Conservation (phyloP, 2,113 vertebrate genomes). For the Pitta sordida region DNA sequence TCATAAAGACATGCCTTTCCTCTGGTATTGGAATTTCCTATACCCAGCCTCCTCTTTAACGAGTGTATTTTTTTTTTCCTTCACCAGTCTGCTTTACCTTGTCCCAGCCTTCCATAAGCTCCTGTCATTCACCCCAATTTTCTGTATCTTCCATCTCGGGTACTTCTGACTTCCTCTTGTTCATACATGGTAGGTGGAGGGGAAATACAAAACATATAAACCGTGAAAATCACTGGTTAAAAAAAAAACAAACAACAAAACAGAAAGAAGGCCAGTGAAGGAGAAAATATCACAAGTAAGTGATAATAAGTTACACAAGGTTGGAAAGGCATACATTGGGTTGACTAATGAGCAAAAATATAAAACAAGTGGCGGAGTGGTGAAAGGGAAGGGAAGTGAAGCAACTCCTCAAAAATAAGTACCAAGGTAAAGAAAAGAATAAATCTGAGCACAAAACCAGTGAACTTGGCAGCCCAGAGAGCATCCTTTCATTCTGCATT, state of each 20-base stretch:
- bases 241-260: not conserved
- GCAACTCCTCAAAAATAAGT: fast-evolving
- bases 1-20: conserved; percentile 45
- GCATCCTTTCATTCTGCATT: not conserved
- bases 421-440: not conserved
- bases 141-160: not conserved
- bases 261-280: not conserved
- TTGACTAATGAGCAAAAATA: not conserved
- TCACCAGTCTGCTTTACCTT: not conserved
- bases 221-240: not conserved
- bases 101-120: not conserved
- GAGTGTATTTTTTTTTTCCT: not conserved
- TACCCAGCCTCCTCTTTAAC: not conserved
- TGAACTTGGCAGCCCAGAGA: not conserved
- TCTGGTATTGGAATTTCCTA: conserved; percentile 23
- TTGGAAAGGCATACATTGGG: not conserved
- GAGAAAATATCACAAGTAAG: not conserved
- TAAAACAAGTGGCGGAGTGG: not conserved
- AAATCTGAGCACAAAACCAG: not conserved
- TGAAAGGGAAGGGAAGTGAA: not conserved
- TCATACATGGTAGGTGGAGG: not conserved
- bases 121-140: not conserved
- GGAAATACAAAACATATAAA: not conserved
- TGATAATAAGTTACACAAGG: not conserved
- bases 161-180: not conserved